Base-by-base conservation (phyloP, 2,888 invertebrate genomes). In the Agonopterix alstromeriana region DNA sequence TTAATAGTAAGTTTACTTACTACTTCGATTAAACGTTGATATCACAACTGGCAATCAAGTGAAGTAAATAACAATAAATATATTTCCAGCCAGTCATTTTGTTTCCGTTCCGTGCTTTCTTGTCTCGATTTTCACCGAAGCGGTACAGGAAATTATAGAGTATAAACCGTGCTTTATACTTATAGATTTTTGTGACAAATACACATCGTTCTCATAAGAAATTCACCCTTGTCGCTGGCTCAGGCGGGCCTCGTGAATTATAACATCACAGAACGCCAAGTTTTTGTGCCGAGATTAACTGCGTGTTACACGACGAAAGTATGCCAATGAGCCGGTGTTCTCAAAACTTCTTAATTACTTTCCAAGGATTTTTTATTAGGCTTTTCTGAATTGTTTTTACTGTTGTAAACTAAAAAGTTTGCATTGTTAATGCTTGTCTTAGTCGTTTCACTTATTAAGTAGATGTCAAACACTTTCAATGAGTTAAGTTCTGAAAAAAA, bases 311-410 rank as follows among this genome's bases (percentile, higher is more conserved):
- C 77, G 77, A 70, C 62, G 65, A 77, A 83, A 83, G 81, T 82
- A 78, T 80, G 77, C 76, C 82, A 77, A 81, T 82, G 81, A 81
- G 76, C 73, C 65, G 68, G 72, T 76, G 74, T 76, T 79, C 66
- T 63, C 67, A 69, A n/a, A 80, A 82, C 77, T 83, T 81, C 77
- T 76, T 83, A 82, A 82, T 82, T 82, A 82, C 78, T 77, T 76
- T 27, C 7, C 27, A 27, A 27, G 27, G 27, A 27, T 27, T 27
- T 27, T 27, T 27, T 27, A 27, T 7, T 27, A 27, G 27, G 27
- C 27, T 7, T 27, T 27, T 27, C 3, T 27, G 5, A 27, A 27
- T 27, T 27, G 27, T 27, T 27, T 27, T 27, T 27, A 27, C 27
- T 27, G 27, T 5, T 27, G 27, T 5, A 27, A 27, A 27, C 27